Evolutionary conservation across 2,797 vertebrate genomes (phyloP).

Genomic region (Ctenosaura bakeri): DNA sequence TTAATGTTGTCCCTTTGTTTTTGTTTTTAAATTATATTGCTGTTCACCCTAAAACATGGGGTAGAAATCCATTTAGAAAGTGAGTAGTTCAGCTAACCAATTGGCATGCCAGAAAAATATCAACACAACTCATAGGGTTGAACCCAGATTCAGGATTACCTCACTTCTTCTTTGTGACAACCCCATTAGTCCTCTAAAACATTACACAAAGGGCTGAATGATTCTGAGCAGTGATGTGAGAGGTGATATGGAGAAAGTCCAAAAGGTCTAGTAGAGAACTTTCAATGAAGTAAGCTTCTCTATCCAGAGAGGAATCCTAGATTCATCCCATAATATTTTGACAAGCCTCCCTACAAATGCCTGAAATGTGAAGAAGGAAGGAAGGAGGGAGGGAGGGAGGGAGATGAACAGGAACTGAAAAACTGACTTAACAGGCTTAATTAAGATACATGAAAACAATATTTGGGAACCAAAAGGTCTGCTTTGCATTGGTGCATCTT

Average conservation of each 20-base stretch:
- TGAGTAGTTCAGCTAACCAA: conserved; percentile 27
- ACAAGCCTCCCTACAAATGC: conserved; percentile 69
- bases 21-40: not conserved
- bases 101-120: conserved; percentile 70
- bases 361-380: conserved; percentile 70
- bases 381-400: conserved; percentile 32
- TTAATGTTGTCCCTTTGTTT: not conserved
- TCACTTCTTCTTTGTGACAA: too few relatives aligned
- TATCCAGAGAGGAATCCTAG: not conserved
- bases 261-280: too few relatives aligned
- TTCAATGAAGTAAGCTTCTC: too few relatives aligned
- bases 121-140: conserved; percentile 61
- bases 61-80: not conserved
- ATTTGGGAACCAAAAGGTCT: conserved; percentile 63
- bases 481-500: conserved; percentile 73
- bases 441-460: conserved; percentile 74
- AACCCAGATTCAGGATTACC: too few relatives aligned
- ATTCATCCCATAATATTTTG: conserved; percentile 64
- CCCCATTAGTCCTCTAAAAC: too few relatives aligned
- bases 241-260: too few relatives aligned
- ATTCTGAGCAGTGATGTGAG: too few relatives aligned
- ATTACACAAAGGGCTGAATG: too few relatives aligned
- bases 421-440: conserved; percentile 65
- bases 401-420: not conserved
- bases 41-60: not conserved